These are phyloP conservation scores for Agapetus fuscipes DNA, from an alignment of 2,888 invertebrate species.

Conservation along the genomic window DNA sequence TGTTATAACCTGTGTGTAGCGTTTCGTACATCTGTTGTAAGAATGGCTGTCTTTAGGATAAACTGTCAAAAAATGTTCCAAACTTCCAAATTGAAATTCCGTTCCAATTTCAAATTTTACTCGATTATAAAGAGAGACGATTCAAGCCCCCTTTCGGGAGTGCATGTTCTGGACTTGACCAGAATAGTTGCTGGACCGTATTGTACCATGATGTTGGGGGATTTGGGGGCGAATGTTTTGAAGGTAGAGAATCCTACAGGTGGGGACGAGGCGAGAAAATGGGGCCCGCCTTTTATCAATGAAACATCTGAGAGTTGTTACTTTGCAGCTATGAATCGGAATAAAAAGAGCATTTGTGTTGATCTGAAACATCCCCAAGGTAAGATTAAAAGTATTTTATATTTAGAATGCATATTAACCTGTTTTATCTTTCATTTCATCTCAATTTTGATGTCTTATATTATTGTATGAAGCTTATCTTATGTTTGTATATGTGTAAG, in stretches of 20 bases:
- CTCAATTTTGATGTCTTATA: too few species aligned
- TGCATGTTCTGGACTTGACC: slow-evolving; percentile 70
- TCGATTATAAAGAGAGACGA: too few species aligned
- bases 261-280: slow-evolving; percentile 83
- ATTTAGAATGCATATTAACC: background rate
- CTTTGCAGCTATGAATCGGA: slow-evolving; percentile 82
- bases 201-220: slow-evolving; percentile 88
- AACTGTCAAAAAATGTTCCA: too few species aligned
- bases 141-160: slow-evolving; percentile 53
- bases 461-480: too few species aligned
- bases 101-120: too few species aligned
- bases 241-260: slow-evolving; percentile 79
- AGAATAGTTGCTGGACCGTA: slow-evolving; percentile 90
- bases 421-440: background rate
- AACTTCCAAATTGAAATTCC: too few species aligned
- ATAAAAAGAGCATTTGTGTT: slow-evolving; percentile 87
- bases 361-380: slow-evolving; percentile 68
- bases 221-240: slow-evolving; percentile 86
- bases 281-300: slow-evolving; percentile 84
- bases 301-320: slow-evolving; percentile 64
- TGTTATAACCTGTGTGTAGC: too few species aligned
- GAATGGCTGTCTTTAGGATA: too few species aligned
- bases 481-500: too few species aligned
- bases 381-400: too few species aligned
- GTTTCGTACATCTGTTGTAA: too few species aligned